Base-by-base conservation (phyloP, 53 echinoderm and acorn worm genomes). In the Actinopyga echinites region DNA sequence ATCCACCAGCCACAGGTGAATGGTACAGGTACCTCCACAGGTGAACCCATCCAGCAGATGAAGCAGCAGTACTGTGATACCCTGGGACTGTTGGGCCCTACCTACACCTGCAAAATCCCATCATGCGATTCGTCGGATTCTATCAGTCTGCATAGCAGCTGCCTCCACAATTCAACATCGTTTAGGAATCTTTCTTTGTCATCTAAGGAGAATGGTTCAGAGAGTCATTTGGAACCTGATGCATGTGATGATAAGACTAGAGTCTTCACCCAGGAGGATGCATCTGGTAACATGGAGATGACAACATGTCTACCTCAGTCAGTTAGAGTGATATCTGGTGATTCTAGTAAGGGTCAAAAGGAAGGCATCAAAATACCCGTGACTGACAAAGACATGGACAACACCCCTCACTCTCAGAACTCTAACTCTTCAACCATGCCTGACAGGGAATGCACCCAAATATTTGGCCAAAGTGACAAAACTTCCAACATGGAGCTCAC, bases 201-300 rank as follows among this genome's bases (percentile, higher is more conserved):
- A 3, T 10, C 5, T 32, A 30, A 25, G 8, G 42, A 21, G 6
- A 22, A 2, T 24, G 2, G 24, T 9, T 20, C 30, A 15, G 57
- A 37, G 7, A 19, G 42, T 22, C 63, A 79, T 49, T 40, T 17
- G 26, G 31, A 54, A 30, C 33, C 67, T 37, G 77, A 85, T 34
- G 57, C 21, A 0, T 12, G 20, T 20, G 34, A 22, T 15, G 34
- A 79, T 37, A 80, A 80, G 21, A 87, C 87, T 26, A 42, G 82
- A 65, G 33, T 88, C 24, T 88, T 88, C 42, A 44, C 74, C 34
- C 55, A 43, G 21, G 35, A 62, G 9, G 85, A 85, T 43, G 69
- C 53, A 23, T 64, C 85, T 12, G 85, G 85, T 10, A 69, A 82
- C 62, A 92, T 92, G 92, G 92, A 92, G 25, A 58, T 92, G 84